Conservation (phyloP, 2,113 vertebrate species). For the Tachuris rubrigastra region DNA sequence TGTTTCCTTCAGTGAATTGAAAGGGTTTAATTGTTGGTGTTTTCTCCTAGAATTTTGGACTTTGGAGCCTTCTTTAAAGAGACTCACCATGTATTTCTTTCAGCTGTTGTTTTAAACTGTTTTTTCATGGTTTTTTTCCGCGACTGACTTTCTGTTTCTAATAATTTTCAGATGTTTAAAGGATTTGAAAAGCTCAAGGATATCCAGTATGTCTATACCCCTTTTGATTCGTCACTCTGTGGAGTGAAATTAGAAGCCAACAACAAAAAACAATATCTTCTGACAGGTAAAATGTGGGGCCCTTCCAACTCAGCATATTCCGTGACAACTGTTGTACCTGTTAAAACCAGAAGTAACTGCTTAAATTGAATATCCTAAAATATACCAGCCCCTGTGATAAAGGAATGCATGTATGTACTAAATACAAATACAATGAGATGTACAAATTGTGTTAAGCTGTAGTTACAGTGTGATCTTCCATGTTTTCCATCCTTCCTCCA, state of each 20-base stretch:
- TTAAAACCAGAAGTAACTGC: neutral
- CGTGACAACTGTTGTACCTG: neutral
- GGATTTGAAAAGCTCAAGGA: conserved; percentile 89
- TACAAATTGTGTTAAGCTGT: neutral
- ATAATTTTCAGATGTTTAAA: conserved; percentile 89
- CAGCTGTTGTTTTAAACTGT: neutral
- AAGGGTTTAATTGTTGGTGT: neutral
- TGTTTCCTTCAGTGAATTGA: neutral
- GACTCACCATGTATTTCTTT: neutral
- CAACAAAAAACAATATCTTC: conserved; percentile 88
- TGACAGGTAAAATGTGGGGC: conserved; percentile 86
- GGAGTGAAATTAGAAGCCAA: conserved; percentile 88
- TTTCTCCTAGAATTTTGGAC: neutral
- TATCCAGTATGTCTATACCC: conserved; percentile 89
- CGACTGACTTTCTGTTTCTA: neutral
- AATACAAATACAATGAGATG: neutral
- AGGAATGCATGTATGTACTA: neutral
- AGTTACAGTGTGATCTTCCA: neutral
- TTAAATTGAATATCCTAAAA: neutral
- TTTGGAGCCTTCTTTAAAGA: neutral
- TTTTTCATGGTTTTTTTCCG: neutral
- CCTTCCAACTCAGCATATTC: neutral
- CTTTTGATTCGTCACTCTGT: conserved; percentile 86
- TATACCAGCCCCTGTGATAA: neutral
- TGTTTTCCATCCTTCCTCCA: neutral